A percentile compares a stretch with the other conserved stretches of the same genome.
These are phyloP conservation scores for Etheostoma cragini DNA, from an alignment of 2,113 vertebrate genomes.

Conservation along the genomic window DNA sequence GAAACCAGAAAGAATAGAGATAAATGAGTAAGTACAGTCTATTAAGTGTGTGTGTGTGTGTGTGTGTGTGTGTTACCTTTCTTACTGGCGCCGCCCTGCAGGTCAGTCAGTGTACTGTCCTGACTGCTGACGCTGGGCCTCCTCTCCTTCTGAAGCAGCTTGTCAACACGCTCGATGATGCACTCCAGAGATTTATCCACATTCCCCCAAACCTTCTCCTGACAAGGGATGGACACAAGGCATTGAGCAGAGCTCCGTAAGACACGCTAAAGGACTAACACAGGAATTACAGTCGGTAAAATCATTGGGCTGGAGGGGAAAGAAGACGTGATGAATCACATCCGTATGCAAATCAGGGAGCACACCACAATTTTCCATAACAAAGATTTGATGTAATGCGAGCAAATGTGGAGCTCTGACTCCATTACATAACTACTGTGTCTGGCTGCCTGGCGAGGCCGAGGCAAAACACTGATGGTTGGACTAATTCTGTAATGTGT, in stretches of 20 bases:
- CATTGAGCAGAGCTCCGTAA: neutral
- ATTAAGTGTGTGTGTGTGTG: no score
- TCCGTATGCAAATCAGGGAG: slow-evolving; percentile 8
- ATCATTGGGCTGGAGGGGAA: neutral
- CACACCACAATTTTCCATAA: neutral
- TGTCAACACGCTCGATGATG: slow-evolving; percentile 96
- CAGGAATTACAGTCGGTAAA: neutral
- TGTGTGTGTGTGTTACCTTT: slow-evolving; percentile 88
- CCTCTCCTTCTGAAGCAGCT: slow-evolving; percentile 94
- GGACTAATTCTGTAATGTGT: neutral
- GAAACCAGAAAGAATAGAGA: neutral
- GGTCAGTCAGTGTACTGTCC: slow-evolving; percentile 86
- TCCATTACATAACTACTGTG: slow-evolving; percentile 21
- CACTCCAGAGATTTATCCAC: slow-evolving; percentile 99
- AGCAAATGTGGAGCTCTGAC: neutral
- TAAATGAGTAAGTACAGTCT: neutral
- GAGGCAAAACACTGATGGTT: neutral
- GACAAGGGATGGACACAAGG: slow-evolving; percentile 7
- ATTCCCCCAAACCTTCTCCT: slow-evolving; percentile 98
- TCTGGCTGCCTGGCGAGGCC: neutral
- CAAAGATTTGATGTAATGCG: slow-evolving; percentile 3
- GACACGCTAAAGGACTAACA: neutral
- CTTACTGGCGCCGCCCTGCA: slow-evolving; percentile 84
- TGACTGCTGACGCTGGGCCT: slow-evolving; percentile 86
- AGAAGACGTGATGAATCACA: slow-evolving; percentile 21